phyloP scores from a whole-genome alignment of 2,113 vertebrate genomes.

The Actenoides lindsayi region DNA sequence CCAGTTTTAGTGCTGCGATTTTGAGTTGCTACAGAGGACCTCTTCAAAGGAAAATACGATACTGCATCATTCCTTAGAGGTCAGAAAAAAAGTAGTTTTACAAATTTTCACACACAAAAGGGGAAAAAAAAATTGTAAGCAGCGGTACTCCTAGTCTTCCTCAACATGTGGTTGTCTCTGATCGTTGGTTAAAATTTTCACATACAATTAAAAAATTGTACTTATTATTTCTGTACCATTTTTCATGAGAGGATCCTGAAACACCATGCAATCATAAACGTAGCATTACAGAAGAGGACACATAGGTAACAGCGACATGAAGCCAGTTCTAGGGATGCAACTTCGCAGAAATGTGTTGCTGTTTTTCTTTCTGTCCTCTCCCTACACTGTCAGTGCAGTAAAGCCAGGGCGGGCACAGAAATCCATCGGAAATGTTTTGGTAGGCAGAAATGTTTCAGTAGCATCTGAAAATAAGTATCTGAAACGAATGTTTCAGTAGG shows the following conservation, averaged over 20 bases:
- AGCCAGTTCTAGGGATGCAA: background rate
- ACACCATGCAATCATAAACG: background rate
- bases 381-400: background rate
- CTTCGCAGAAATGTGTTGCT: background rate
- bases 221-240: background rate
- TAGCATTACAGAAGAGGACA: background rate
- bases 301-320: background rate
- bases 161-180: background rate
- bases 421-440: background rate
- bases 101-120: background rate
- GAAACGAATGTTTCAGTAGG: background rate
- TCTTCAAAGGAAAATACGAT: background rate
- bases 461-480: background rate
- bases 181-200: background rate
- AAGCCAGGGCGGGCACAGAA: background rate
- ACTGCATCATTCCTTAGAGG: background rate
- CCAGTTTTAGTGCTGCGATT: background rate
- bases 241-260: background rate
- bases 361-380: background rate
- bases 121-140: background rate
- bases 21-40: background rate
- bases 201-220: background rate
- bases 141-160: background rate
- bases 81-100: background rate
- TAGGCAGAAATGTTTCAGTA: background rate